phyloP scores from a whole-genome alignment of 2,888 invertebrate genomes.

The Caenorhabditis angaria region DNA sequence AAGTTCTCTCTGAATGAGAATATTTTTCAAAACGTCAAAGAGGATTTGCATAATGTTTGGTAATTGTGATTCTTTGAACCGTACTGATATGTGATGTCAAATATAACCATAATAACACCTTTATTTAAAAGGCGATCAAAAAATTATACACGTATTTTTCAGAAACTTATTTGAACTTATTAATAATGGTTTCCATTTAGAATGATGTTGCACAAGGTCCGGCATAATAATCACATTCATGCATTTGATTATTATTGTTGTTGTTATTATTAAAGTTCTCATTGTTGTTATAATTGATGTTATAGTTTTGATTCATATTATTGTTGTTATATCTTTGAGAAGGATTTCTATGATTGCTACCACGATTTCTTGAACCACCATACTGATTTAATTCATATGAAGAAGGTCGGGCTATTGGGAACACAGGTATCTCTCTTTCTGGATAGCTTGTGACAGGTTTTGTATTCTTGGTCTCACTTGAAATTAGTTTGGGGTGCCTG shows the following conservation, averaged over 20 bases:
- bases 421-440: conserved; percentile 25
- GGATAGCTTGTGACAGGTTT: conserved; percentile 8
- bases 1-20: neutral
- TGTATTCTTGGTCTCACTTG: conserved; percentile 6
- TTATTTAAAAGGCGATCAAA: neutral
- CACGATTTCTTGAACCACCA: neutral
- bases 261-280: no score
- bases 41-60: neutral
- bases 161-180: neutral
- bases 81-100: neutral
- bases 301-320: no score
- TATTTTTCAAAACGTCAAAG: neutral
- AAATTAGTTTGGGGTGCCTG: conserved; percentile 39
- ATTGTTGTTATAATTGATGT: no score
- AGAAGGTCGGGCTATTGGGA: conserved; percentile 39
- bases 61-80: neutral
- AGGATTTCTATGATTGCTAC: conserved; percentile 10
- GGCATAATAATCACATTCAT: conserved; percentile 41
- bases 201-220: conserved; percentile 43
- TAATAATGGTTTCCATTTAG: neutral
- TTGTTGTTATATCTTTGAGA: conserved; percentile 9
- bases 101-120: neutral
- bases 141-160: neutral
- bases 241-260: no score
- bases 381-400: conserved; percentile 23